Evolutionary conservation across 2,113 vertebrate species (phyloP), one percentile per base, ranked within the genome.

Genomic region (Ahaetulla prasina): DNA sequence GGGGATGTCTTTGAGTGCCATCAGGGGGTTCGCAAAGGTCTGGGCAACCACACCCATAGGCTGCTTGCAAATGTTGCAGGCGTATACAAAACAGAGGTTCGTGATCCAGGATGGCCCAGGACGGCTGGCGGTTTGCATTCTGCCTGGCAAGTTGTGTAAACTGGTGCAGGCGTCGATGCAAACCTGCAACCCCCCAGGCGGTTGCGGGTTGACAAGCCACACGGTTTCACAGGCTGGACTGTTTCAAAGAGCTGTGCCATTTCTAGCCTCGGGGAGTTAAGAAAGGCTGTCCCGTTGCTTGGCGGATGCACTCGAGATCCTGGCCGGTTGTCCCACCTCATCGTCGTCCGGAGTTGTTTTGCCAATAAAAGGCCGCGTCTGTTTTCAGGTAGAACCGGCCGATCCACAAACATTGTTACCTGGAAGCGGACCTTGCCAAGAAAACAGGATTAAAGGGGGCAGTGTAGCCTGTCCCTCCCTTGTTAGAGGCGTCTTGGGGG

Each of bases 161-260:
- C 8, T 0, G 16, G n/a, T 39, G 18, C n/a, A 8, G n/a, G 68
- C 1, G 27, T 3, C n/a, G 1, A 74, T 35, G 14, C 2, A 8
- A 39, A 80, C 2, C 0, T 80, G 68, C 68, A 80, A 20, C 68
- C 18, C 68, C 18, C 68, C 16, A 20, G n/a, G 7, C 68, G 3
- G 68, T 20, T 80, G 68, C 39, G 68, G 68, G 7, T 80, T 80
- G 68, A 80, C 2, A 0, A 39, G 68, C 35, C 68, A 80, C 68
- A 80, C 30, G 0, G 16, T 25, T 22, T 27, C 12, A 35, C 6
- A 20, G 85, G 47, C 47, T 86, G 85, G 27, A 5, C 20, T 16
- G 25, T 4, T 27, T 8, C 57, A 35, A 74, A 35, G 45, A 9
- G 8, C 2, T 20, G 25, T n/a, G 50, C 27, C 53, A 39, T n/a